Percentiles rank a stretch among this genome's conserved stretches.
Evolutionary conservation across 1,140 invertebrate genomes (phyloP).

Genomic region (Conopomorpha cramerella): DNA sequence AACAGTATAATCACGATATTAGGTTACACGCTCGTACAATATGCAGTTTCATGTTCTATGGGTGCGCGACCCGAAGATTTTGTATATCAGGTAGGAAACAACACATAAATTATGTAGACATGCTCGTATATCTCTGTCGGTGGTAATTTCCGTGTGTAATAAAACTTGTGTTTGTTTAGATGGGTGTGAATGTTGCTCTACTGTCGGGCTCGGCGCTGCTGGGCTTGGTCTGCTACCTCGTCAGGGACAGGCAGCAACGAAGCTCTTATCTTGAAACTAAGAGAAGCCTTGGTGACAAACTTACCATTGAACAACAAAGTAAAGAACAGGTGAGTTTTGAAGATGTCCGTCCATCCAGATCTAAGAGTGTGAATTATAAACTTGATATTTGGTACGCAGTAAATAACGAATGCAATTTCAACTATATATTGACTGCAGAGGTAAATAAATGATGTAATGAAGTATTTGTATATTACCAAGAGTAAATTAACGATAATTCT

Average conservation of each 20-base stretch:
- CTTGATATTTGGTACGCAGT: too few relatives aligned
- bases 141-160: too few relatives aligned
- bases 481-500: too few relatives aligned
- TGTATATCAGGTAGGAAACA: constrained; percentile 60
- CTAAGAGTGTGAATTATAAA: background rate
- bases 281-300: constrained; percentile 87
- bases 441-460: too few relatives aligned
- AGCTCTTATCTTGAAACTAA: constrained; percentile 89
- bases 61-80: constrained; percentile 42
- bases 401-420: too few relatives aligned
- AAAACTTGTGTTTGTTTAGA: too few relatives aligned
- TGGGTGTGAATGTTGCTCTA: constrained; percentile 42
- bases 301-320: constrained; percentile 91
- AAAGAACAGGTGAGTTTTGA: constrained; percentile 81
- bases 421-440: too few relatives aligned
- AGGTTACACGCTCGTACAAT: constrained; percentile 36
- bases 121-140: too few relatives aligned
- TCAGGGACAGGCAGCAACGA: constrained; percentile 85
- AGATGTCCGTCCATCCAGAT: constrained; percentile 2
- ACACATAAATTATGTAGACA: too few relatives aligned
- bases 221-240: constrained; percentile 77
- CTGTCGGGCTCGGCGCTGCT: constrained; percentile 73
- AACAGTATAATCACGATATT: constrained; percentile 34
- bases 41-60: constrained; percentile 31
- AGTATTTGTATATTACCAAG: too few relatives aligned